Conservation (phyloP, 1,140 invertebrate species). For the Bactericera cockerelli region DNA sequence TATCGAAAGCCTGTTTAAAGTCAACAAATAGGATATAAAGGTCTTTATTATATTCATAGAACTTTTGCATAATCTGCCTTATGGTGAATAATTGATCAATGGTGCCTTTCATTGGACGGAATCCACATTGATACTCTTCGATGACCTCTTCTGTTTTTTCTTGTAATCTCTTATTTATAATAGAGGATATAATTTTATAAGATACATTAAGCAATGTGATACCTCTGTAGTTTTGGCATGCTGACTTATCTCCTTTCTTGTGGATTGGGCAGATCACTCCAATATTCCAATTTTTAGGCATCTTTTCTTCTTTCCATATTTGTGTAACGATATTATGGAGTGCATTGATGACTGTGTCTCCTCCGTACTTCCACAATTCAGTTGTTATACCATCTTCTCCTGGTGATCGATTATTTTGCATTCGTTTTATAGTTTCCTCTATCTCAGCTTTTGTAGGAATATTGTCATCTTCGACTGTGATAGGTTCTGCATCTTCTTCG, state of each 20-base stretch:
- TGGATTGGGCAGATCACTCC: slow-evolving; percentile 19
- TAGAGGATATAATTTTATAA: slow-evolving; percentile 6
- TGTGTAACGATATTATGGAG: slow-evolving; percentile 4
- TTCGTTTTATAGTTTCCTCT: neutral
- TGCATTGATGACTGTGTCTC: neutral
- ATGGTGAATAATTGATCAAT: slow-evolving; percentile 19
- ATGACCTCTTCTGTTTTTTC: slow-evolving; percentile 11
- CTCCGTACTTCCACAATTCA: slow-evolving; percentile 12
- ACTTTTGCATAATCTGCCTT: slow-evolving; percentile 13
- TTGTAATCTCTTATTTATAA: slow-evolving; percentile 12
- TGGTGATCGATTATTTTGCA: slow-evolving; percentile 4
- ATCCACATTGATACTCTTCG: slow-evolving; percentile 20
- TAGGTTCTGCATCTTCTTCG: neutral
- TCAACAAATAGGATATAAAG: slow-evolving; percentile 19
- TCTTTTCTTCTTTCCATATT: slow-evolving; percentile 19
- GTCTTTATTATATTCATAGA: slow-evolving; percentile 13
- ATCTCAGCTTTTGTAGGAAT: neutral
- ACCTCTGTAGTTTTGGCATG: slow-evolving; percentile 22
- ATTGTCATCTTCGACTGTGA: too few species aligned
- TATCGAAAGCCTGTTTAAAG: too few species aligned
- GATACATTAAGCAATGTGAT: slow-evolving; percentile 9
- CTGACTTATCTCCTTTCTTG: slow-evolving; percentile 22
- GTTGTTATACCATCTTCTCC: slow-evolving; percentile 12
- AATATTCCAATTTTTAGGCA: slow-evolving; percentile 20
- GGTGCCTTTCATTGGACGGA: slow-evolving; percentile 15